These are phyloP conservation scores for Drosophila quasianomalipes DNA, from an alignment of 2,888 invertebrate genomes.

Conservation along the genomic window DNA sequence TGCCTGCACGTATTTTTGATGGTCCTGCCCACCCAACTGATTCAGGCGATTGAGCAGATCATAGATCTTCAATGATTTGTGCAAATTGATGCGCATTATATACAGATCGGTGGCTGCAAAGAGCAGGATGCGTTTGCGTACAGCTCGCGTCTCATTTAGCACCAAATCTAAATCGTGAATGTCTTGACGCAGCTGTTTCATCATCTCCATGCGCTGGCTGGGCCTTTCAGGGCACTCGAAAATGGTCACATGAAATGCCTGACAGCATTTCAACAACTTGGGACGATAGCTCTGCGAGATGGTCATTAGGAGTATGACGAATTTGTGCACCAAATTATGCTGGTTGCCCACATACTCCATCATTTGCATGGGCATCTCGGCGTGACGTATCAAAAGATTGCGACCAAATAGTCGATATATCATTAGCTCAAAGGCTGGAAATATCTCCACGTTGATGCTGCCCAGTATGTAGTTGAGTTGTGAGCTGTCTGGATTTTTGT, in stretches of 20 bases:
- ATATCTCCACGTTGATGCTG: conserved; percentile 95
- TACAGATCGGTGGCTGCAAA: conserved; percentile 59
- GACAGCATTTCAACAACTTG: conserved; percentile 93
- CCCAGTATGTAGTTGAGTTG: conserved; percentile 95
- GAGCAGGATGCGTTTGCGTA: conserved; percentile 89
- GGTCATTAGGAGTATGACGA: conserved; percentile 92
- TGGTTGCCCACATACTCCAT: conserved; percentile 87
- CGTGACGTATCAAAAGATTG: conserved; percentile 96
- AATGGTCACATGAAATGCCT: conserved; percentile 92
- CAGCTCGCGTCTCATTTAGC: conserved; percentile 91
- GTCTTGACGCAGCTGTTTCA: conserved; percentile 90
- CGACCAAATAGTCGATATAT: conserved; percentile 98
- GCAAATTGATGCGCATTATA: conserved; percentile 92
- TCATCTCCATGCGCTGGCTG: conserved; percentile 90
- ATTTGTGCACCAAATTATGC: conserved; percentile 87
- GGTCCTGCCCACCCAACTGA: conserved; percentile 89
- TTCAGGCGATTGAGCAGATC: conserved; percentile 95
- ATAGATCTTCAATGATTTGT: conserved; percentile 94
- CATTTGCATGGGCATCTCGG: conserved; percentile 93
- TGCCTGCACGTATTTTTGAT: conserved; percentile 93
- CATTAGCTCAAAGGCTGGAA: conserved; percentile 97
- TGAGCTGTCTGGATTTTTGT: conserved; percentile 1
- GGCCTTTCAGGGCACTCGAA: conserved; percentile 93
- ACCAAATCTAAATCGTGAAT: conserved; percentile 91
- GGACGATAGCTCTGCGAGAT: conserved; percentile 92